Base-by-base conservation (phyloP, 2,113 vertebrate genomes). In the Plecotus auritus region DNA sequence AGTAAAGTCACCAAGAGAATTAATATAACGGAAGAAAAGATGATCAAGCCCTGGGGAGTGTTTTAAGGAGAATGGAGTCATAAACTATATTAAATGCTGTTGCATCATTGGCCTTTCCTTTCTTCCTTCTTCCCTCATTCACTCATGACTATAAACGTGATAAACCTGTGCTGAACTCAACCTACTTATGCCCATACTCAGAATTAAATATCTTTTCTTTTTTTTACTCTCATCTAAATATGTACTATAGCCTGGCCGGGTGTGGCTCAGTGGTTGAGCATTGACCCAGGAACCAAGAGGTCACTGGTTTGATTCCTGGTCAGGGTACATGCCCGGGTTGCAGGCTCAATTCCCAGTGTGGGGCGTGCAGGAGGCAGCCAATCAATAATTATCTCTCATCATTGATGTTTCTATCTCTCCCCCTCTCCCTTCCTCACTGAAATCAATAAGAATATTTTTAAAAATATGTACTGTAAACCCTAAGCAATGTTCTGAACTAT, bases 1-100 rank as follows among this genome's bases (percentile, higher is more conserved):
- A 59, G 86, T 80, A 59, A 76, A 17, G 47, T 72, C 9, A 17
- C 85, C 64, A 94, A 78, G 22, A 32, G 45, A 80, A 87, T 81
- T 90, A 90, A 93, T 78, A 56, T 72, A 88, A 91, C 78, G 85
- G 42, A 95, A 88, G 32, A 87, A 90, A 91, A 81, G n/a, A 78
- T 94, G 7, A 67, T 70, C 26, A 72, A 90, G 64, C 45, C 14
- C 64, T 54, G 40, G 56, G 26, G 42, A 89, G 17, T 42, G 17
- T 84, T 90, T 92, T 78, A 89, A 92, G 85, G 80, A 85, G 61
- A 73, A 77, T 30, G 35, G 16, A 35, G 9, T 66, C 74, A 69
- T 76, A 42, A 81, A 72, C n/a, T 78, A 4, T 61, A 76, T 77
- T 30, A 66, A 88, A 74, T 74, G n/a, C 51, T 61, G n/a, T 76